phyloP scores from a whole-genome alignment of 2,888 invertebrate species.

The Scaptomyza reducta region DNA sequence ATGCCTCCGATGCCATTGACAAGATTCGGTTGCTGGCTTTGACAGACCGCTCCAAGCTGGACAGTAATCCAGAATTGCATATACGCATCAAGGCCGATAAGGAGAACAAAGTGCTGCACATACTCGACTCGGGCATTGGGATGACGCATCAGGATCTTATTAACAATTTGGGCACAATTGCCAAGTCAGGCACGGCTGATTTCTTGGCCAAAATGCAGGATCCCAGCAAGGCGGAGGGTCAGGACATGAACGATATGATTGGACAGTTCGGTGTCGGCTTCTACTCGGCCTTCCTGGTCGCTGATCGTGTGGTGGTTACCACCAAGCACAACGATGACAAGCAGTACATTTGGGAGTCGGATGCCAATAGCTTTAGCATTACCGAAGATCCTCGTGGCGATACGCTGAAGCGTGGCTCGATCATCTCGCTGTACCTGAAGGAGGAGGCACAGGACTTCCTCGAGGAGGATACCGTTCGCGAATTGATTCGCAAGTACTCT shows the following conservation, averaged over 20 bases:
- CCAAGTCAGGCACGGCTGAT: slow-evolving; percentile 98
- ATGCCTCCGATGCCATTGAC: slow-evolving; percentile 99
- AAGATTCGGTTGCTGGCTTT: slow-evolving; percentile 97
- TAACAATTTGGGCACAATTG: slow-evolving; percentile 98
- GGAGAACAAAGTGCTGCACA: slow-evolving; percentile 94
- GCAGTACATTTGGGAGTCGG: slow-evolving; percentile 99
- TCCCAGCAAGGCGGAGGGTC: slow-evolving; percentile 84
- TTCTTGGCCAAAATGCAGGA: slow-evolving; percentile 96
- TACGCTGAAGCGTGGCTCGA: slow-evolving; percentile 95
- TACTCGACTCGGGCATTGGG: slow-evolving; percentile 98
- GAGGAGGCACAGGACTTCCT: slow-evolving; percentile 98
- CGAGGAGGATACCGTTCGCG: slow-evolving; percentile 95
- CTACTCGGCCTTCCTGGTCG: slow-evolving; percentile 98
- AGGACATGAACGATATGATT: slow-evolving; percentile 98
- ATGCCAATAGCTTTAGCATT: slow-evolving; percentile 94
- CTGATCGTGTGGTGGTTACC: slow-evolving; percentile 97
- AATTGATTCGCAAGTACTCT: slow-evolving; percentile 97
- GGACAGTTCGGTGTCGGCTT: slow-evolving; percentile 99
- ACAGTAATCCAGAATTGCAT: slow-evolving; percentile 91
- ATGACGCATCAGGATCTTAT: slow-evolving; percentile 98
- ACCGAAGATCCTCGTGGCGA: slow-evolving; percentile 97
- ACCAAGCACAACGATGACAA: slow-evolving; percentile 97
- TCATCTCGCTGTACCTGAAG: slow-evolving; percentile 94
- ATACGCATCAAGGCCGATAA: slow-evolving; percentile 97
- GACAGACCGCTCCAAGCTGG: slow-evolving; percentile 92